These are phyloP conservation scores for Melikaiella ostensackeni DNA, from an alignment of 2,888 invertebrate species.

Conservation along the genomic window DNA sequence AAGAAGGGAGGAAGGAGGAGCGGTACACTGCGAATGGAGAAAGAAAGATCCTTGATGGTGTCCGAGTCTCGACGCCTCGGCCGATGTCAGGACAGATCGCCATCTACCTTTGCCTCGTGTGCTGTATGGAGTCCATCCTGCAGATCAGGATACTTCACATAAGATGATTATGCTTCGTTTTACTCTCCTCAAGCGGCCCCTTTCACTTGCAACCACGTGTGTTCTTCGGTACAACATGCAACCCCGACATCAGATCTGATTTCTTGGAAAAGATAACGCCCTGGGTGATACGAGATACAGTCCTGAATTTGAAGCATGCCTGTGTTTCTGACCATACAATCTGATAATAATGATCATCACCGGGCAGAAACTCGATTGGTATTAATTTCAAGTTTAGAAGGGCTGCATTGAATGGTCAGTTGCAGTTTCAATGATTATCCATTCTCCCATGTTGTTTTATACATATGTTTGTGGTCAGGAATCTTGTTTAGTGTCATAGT, in stretches of 20 bases:
- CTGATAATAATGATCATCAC: neutral
- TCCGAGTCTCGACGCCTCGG: slow-evolving; percentile 43
- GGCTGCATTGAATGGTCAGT: neutral
- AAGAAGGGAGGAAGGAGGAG: slow-evolving; percentile 52
- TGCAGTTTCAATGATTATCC: neutral
- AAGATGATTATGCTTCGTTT: slow-evolving; percentile 45
- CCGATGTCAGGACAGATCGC: slow-evolving; percentile 51
- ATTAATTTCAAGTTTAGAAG: neutral
- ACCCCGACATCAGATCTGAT: slow-evolving; percentile 46
- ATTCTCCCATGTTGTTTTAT: neutral
- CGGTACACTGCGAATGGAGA: slow-evolving; percentile 44
- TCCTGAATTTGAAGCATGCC: slow-evolving; percentile 1
- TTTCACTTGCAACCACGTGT: slow-evolving; percentile 50
- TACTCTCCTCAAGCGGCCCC: slow-evolving; percentile 53
- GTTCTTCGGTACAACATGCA: slow-evolving; percentile 43
- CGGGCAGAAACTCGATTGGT: neutral
- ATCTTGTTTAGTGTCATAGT: neutral
- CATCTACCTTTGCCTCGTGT: slow-evolving; percentile 40
- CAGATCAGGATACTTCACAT: slow-evolving; percentile 26
- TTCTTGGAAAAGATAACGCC: neutral
- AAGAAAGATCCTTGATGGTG: slow-evolving; percentile 55
- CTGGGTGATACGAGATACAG: neutral
- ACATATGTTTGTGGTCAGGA: neutral
- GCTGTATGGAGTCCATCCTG: slow-evolving; percentile 21
- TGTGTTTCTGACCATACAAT: neutral